These are phyloP conservation scores for Graptemys geographica DNA, from an alignment of 2,797 vertebrate species.

Conservation along the genomic window DNA sequence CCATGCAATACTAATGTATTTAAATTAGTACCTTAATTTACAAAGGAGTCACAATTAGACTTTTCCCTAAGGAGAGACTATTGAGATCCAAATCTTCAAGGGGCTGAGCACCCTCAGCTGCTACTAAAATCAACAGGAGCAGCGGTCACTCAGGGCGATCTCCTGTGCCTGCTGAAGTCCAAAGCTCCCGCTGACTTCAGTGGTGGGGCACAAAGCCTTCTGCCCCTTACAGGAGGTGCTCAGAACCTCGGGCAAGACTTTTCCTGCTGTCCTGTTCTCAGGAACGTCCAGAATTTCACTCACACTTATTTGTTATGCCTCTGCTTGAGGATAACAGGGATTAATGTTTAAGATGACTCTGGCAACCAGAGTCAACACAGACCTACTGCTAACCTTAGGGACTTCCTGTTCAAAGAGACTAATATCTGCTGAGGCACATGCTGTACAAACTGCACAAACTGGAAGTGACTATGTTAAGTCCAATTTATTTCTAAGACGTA, in stretches of 20 bases:
- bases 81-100: neutral
- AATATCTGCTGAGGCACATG: fast-evolving
- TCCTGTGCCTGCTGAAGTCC: neutral
- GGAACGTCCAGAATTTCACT: neutral
- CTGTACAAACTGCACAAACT: neutral
- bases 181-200: neutral
- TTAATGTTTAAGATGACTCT: neutral
- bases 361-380: neutral
- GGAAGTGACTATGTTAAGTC: neutral
- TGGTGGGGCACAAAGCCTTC: neutral
- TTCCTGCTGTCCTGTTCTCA: fast-evolving
- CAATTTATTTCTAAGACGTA: neutral
- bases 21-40: neutral
- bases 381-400: neutral
- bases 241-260: neutral
- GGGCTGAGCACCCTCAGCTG: neutral
- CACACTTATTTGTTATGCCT: neutral
- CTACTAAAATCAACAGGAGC: neutral
- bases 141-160: neutral
- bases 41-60: neutral
- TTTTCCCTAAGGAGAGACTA: neutral
- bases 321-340: neutral
- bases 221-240: neutral
- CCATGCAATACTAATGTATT: neutral
- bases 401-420: neutral